Evolutionary conservation across 1,140 invertebrate species (phyloP).

Genomic region (Lucilia cuprina): DNA sequence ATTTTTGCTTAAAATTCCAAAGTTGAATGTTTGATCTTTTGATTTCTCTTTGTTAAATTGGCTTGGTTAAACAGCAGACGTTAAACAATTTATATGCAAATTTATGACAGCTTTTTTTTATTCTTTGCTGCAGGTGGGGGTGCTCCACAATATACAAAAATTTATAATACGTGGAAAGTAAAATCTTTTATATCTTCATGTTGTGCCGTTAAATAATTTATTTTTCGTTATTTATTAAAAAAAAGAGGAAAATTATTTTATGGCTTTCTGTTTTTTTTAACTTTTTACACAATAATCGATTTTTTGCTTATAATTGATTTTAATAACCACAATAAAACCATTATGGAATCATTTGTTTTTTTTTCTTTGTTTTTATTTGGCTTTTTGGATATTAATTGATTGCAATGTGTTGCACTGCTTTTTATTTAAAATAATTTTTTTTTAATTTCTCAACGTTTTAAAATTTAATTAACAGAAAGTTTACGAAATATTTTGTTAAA

Average conservation of each 20-base stretch:
- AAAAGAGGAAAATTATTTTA: too few relatives aligned
- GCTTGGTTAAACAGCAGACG: background rate
- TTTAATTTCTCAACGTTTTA: background rate
- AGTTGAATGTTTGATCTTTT: background rate
- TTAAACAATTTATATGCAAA: background rate
- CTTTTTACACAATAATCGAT: background rate
- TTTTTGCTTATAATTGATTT: background rate
- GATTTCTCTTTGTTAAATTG: background rate
- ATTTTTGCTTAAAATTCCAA: background rate
- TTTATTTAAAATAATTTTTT: background rate
- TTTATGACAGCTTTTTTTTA: background rate
- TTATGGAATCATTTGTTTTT: background rate
- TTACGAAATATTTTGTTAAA: slow-evolving; percentile 12
- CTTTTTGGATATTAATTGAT: background rate
- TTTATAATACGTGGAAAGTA: background rate
- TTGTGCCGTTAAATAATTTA: background rate
- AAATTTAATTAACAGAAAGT: background rate
- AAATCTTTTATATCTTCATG: background rate
- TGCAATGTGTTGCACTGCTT: background rate
- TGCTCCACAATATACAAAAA: background rate
- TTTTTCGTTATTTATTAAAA: too few relatives aligned
- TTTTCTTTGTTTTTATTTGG: background rate
- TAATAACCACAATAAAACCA: background rate
- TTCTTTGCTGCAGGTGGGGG: background rate
- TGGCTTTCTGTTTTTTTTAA: background rate